Evolutionary conservation across 2,797 vertebrate genomes (phyloP).

Genomic region (Potorous gilbertii): DNA sequence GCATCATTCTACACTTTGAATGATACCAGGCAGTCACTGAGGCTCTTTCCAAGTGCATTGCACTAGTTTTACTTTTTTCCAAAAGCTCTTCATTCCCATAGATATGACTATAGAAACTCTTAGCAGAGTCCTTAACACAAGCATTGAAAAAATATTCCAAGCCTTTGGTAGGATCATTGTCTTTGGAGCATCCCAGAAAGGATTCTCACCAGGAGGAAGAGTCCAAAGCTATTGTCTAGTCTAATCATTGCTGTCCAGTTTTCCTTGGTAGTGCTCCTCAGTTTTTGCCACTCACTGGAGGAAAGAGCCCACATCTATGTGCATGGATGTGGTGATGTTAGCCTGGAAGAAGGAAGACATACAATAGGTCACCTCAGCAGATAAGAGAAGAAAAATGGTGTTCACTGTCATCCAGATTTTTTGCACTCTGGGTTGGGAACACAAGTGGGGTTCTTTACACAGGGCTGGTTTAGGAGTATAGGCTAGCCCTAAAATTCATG

Average conservation of each 20-base stretch:
- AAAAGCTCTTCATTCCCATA: neutral
- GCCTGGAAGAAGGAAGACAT: neutral
- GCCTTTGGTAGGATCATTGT: neutral
- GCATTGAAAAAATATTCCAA: neutral
- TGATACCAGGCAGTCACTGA: neutral
- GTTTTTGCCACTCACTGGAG: neutral
- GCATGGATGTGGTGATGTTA: neutral
- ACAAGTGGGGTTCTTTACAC: neutral
- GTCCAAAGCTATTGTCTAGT: neutral
- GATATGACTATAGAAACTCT: neutral
- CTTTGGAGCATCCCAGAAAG: neutral
- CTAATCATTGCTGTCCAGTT: neutral
- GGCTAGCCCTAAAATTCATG: neutral
- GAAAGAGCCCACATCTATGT: neutral
- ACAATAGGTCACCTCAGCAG: neutral
- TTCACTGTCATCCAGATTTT: neutral
- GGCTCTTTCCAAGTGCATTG: neutral
- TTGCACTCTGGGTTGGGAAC: neutral
- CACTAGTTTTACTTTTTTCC: neutral
- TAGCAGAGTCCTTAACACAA: neutral
- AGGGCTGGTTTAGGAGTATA: neutral
- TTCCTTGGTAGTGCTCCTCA: neutral
- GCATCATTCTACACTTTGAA: neutral
- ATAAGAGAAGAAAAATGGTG: neutral
- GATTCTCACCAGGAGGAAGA: neutral